Percentiles rank a stretch among this genome's conserved stretches.
phyloP scores from a whole-genome alignment of 2,888 invertebrate genomes.

The Drosophila kambysellisi region DNA sequence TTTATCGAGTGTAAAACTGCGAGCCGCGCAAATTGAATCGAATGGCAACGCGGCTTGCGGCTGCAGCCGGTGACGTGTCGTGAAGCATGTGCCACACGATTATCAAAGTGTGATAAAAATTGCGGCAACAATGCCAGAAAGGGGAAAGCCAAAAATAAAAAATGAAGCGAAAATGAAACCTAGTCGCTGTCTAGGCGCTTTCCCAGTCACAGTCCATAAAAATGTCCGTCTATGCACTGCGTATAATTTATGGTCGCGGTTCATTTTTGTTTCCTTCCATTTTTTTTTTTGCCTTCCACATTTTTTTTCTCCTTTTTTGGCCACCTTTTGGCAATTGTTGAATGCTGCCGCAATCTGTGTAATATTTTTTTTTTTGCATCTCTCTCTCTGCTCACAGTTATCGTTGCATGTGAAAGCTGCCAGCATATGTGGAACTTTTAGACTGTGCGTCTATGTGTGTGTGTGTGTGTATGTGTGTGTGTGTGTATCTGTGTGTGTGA shows the following conservation, averaged over 20 bases:
- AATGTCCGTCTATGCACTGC: conserved; percentile 72
- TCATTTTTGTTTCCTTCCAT: conserved; percentile 19
- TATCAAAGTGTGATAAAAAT: conserved; percentile 76
- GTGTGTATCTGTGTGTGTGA: conserved; percentile 19
- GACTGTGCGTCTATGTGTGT: conserved; percentile 30
- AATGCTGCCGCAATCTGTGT: conserved; percentile 68
- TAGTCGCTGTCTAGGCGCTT: conserved; percentile 17
- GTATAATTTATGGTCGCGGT: conserved; percentile 67
- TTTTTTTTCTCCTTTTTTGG: conserved; percentile 20
- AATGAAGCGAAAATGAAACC: conserved; percentile 17
- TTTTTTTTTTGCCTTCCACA: conserved; percentile 3
- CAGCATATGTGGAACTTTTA: conserved; percentile 55
- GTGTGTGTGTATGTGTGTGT: conserved; percentile 19
- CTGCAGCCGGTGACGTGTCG: conserved; percentile 58
- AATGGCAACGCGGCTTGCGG: conserved; percentile 54
- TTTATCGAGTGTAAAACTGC: conserved; percentile 66
- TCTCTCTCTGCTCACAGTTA: conserved; percentile 14
- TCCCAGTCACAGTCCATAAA: conserved; percentile 67
- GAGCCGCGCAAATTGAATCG: conserved; percentile 70
- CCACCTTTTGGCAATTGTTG: conserved; percentile 69
- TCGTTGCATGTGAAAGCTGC: conserved; percentile 42
- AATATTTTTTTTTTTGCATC: conserved; percentile 47
- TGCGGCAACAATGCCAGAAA: conserved; percentile 57
- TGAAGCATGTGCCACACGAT: conserved; percentile 72
- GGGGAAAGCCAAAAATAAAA: conserved; percentile 18